Evolutionary conservation across 1,140 invertebrate genomes (phyloP).

Genomic region (Drosophila sturtevanti): DNA sequence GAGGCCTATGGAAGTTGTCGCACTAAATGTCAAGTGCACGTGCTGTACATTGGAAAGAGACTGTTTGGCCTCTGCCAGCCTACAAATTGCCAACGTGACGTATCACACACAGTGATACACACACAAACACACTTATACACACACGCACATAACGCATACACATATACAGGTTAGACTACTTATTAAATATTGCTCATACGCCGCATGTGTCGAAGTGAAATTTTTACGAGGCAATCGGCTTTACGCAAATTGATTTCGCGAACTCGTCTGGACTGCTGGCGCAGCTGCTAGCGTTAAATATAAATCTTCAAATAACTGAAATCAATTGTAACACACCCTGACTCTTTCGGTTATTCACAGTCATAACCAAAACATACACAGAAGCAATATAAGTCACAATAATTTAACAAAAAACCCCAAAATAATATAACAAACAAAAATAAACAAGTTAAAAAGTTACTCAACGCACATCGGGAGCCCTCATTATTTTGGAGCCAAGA

Average conservation of each 20-base stretch:
- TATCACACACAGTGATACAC: conserved; percentile 62
- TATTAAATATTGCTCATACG: conserved; percentile 76
- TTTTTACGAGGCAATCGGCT: conserved; percentile 52
- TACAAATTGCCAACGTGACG: conserved; percentile 62
- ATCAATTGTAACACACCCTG: conserved; percentile 7
- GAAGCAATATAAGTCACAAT: conserved; percentile 64
- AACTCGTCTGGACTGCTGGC: conserved; percentile 23
- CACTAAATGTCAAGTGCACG: conserved; percentile 78
- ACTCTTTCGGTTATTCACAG: conserved; percentile 43
- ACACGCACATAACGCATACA: conserved; percentile 42
- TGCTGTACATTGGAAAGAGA: conserved; percentile 46
- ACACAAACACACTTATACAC: conserved; percentile 21
- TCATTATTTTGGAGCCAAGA: not conserved
- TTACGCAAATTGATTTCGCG: conserved; percentile 62
- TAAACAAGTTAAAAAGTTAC: not conserved
- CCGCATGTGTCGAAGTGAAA: conserved; percentile 53
- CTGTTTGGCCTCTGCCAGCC: conserved; percentile 38
- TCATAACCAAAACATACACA: conserved; percentile 27
- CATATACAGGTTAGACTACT: conserved; percentile 38
- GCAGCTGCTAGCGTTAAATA: conserved; percentile 40
- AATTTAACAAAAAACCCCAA: conserved; percentile 43
- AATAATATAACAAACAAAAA: conserved; percentile 21
- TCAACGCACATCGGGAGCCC: not conserved
- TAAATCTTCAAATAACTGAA: conserved; percentile 37
- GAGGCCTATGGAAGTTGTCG: conserved; percentile 37